Evolutionary conservation across 2,113 vertebrate species (phyloP), one percentile per base, ranked within the genome.

Genomic region (Potamarius usumacintae): DNA sequence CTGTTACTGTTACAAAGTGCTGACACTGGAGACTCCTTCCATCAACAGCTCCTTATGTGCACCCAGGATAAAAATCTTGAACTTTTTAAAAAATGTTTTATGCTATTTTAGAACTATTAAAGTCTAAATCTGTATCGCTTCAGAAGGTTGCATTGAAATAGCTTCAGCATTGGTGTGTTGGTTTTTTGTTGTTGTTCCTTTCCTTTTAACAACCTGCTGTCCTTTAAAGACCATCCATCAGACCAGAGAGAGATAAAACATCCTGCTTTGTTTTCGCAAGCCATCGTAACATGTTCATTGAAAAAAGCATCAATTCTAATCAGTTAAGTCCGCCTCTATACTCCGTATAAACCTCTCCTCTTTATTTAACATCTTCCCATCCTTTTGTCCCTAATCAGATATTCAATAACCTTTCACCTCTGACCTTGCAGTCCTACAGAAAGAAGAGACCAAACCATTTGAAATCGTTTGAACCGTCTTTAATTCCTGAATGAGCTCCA

Each of bases 401-500:
- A 60, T 85, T 89, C 42, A 82, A 82, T 87, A 78, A 81, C 69
- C 85, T 67, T 85, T 88, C 58, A 84, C 85, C 80, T 78, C 34
- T 76, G 42, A 76, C 89, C 87, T 88, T 78, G 63, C 50, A 80
- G 82, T 69, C 30, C n/a, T 60, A 53, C 4, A 85, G 69, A 88
- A 88, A 86, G 65, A 74, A 90, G 22, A 85, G 69, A 87, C 80
- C 80, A 81, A 89, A 84, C 18, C 55, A 71, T 80, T 30, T 84
- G 78, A 69, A 84, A 84, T 88, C 25, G 34, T 83, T 89, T 91
- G 6, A 88, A 91, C 53, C 50, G 72, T 30, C 78, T 92, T 92
- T 89, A 89, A 90, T 92, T 90, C 89, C 82, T 86, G 80, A 87
- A 82, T 86, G 62, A 58, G 81, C 78, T 71, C 87, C 85, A 89